Evolutionary conservation across 2,888 invertebrate species (phyloP), one percentile per base, ranked within the genome.

Genomic region (Terebella lapidaria): DNA sequence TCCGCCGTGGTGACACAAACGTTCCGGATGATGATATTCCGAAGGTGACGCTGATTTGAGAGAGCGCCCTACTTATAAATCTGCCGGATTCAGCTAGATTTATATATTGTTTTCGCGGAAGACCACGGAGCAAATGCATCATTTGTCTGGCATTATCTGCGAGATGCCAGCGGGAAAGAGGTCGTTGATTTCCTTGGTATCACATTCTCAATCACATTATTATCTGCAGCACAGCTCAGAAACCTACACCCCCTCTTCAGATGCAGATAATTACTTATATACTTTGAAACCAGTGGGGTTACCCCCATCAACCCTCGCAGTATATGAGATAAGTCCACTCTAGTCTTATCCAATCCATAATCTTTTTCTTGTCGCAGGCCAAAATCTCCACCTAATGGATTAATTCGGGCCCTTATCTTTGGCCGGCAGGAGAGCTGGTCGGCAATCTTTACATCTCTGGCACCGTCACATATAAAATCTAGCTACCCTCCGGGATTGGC

Each of bases 361-460:
- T n/a, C n/a, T 10, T 35, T n/a, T n/a, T 15, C 10, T 35, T 35
- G n/a, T 35, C 42, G 42, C 42, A 15, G 42, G n/a, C 42, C 22
- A 49, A 49, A 5, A 49, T 49, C 49, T 49, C 22, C 49, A 5
- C 5, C 49, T 49, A 49, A 49, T 49, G 49, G 49, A 49, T 49
- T 49, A 49, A 49, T 49, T 49, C 49, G 5, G n/a, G 22, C 49
- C 22, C 18, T 49, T 49, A 49, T 49, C 49, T 49, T n/a, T n/a
- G 10, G 42, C 42, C n/a, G 10, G 10, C 42, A 35, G 42, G 42
- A 35, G n/a, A 35, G 42, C 42, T n/a, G n/a, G 10, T n/a, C 10
- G 10, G 42, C n/a, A 35, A 35, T 35, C 42, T 35, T 35, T 35
- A 35, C 42, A 35, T 35, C 42, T 35, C 42, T 10, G n/a, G n/a